Base-by-base conservation (phyloP, 2,888 invertebrate genomes). In the Drosophila putrida region DNA sequence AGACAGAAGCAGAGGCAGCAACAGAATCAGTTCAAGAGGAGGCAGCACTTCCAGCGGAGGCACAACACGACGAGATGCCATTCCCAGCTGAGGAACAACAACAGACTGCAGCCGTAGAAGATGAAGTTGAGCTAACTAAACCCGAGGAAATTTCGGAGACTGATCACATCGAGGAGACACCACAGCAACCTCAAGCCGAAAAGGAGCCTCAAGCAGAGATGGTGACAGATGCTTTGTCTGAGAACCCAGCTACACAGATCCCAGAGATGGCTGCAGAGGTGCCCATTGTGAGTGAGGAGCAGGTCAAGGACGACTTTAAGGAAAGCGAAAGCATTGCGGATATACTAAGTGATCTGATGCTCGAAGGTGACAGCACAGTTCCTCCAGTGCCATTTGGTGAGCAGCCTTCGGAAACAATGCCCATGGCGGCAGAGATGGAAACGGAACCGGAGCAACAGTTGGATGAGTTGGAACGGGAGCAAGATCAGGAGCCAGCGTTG, bases 241-340 rank as follows among this genome's bases (percentile, higher is more conserved):
- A 65, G 13, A 33, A 15, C 4, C 54, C 79, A 33, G 70, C 41
- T 13, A 76, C 79, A 0, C 43, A 61, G 15, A 36, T 67, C 6
- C 60, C 82, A 0, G 78, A 80, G n/a, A 51, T 72, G 10, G 51
- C 54, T 0, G 61, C 69, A 0, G 69, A 70, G 46, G 78, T 76
- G n/a, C 77, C 75, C 25, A 81, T 78, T 61, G 71, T 86, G 1
- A 78, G 75, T 27, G 79, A 76, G n/a, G 89, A 83, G 15, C 64
- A 60, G 9, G 57, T 47, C 4, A 61, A 66, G 11, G 76, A 72
- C 13, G 76, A 87, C 44, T 89, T 90, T 59, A 85, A 90, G 62
- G 91, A 91, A 58, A 91, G 90, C 49, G 91, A 91, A 58, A 91
- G 91, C 20, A 86, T 91, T 57, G 82, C 90, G 11, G 91, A 90